Percentiles rank a stretch among this genome's conserved stretches.
Conservation (phyloP, 2,113 vertebrate genomes). For the Sturnira hondurensis region DNA sequence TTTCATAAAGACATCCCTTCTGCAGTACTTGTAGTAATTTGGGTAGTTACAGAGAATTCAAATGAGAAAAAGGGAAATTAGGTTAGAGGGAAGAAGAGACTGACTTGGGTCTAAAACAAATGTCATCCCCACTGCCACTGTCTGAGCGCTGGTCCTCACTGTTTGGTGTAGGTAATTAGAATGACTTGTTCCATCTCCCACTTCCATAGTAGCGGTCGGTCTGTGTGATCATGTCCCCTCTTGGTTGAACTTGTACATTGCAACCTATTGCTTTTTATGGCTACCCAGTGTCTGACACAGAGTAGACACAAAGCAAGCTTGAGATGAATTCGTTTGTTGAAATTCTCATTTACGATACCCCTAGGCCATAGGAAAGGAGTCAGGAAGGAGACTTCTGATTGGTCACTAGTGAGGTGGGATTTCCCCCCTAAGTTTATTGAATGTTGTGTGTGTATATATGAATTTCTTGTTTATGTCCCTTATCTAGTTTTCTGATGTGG, state of each 20-base stretch:
- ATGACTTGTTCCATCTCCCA: not conserved
- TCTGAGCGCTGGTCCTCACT: not conserved
- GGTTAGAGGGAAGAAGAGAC: not conserved
- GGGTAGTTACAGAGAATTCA: slow-evolving; percentile 6
- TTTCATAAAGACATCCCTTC: slow-evolving; percentile 15
- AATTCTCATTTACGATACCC: not conserved
- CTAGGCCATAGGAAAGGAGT: not conserved
- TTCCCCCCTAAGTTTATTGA: not conserved
- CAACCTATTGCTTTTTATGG: not conserved
- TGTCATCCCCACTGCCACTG: not conserved
- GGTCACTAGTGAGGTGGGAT: not conserved
- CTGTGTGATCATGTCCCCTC: no score
- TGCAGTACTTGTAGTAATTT: not conserved
- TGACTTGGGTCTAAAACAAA: not conserved
- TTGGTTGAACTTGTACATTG: not conserved
- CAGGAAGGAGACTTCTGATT: not conserved
- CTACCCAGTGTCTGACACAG: not conserved
- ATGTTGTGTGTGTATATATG: not conserved
- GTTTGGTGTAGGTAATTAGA: not conserved
- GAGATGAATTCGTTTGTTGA: slow-evolving; percentile 32
- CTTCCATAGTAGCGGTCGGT: not conserved
- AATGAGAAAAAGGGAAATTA: not conserved
- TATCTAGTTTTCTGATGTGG: not conserved
- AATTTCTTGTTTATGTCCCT: not conserved
- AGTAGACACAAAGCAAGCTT: not conserved